These are phyloP conservation scores for Polydrusus tereticollis DNA, from an alignment of 2,888 invertebrate species.

Conservation along the genomic window DNA sequence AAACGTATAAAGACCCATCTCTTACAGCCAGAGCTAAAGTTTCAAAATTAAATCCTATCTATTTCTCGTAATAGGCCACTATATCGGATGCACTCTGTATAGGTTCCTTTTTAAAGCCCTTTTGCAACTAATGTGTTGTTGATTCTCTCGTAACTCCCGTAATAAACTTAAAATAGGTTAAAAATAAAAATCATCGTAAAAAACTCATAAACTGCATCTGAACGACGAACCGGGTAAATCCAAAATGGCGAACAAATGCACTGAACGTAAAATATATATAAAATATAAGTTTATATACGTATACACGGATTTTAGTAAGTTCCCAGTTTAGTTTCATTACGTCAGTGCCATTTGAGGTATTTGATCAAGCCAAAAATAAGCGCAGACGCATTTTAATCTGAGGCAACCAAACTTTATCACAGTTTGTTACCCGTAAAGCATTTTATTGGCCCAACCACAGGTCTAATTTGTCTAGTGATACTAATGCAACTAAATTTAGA, in stretches of 20 bases:
- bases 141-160: not conserved
- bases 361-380: too few relatives aligned
- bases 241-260: not conserved
- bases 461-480: too few relatives aligned
- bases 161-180: not conserved
- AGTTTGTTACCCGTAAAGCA: too few relatives aligned
- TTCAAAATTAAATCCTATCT: not conserved
- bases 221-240: not conserved
- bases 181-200: constrained; percentile 2
- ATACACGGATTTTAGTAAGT: too few relatives aligned
- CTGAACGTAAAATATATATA: not conserved
- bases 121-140: not conserved
- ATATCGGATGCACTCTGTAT: not conserved
- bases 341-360: too few relatives aligned
- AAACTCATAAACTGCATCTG: not conserved
- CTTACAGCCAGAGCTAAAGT: too few relatives aligned
- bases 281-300: not conserved
- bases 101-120: not conserved
- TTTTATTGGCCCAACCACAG: too few relatives aligned
- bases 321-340: too few relatives aligned
- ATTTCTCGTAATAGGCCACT: not conserved
- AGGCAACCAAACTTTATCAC: too few relatives aligned
- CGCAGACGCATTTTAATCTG: too few relatives aligned
- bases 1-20: too few relatives aligned
- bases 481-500: too few relatives aligned